A percentile compares a stretch with the other conserved stretches of the same genome.
phyloP scores from a whole-genome alignment of 2,113 vertebrate genomes.

The Tenrec ecaudatus region DNA sequence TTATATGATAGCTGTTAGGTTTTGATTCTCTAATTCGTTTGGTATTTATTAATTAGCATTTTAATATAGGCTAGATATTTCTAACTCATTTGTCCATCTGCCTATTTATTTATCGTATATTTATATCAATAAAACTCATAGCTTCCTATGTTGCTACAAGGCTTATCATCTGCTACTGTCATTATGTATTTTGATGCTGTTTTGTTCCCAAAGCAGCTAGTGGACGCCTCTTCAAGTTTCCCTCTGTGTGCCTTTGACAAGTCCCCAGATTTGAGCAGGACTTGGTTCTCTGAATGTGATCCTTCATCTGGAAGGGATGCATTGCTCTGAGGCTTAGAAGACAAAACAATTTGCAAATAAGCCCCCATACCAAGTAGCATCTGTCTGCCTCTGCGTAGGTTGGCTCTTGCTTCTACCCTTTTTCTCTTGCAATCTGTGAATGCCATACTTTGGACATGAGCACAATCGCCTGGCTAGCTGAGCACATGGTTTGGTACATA shows the following conservation, averaged over 20 bases:
- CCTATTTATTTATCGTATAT: background rate
- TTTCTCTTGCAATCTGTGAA: background rate
- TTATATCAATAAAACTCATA: background rate
- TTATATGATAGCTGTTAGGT: background rate
- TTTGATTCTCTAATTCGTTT: background rate
- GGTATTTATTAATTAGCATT: background rate
- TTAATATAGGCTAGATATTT: no score
- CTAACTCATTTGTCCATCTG: background rate
- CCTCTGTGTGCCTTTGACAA: background rate
- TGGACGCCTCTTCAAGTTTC: background rate
- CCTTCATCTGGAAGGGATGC: background rate
- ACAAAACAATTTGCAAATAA: constrained; percentile 12
- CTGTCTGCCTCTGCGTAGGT: background rate
- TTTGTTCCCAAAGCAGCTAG: background rate
- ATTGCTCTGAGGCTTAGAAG: background rate
- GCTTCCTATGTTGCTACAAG: background rate
- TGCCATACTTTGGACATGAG: background rate
- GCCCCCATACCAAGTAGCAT: background rate
- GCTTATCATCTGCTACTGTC: background rate
- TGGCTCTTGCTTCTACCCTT: background rate
- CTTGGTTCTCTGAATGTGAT: background rate
- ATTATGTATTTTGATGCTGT: background rate
- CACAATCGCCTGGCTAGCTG: background rate
- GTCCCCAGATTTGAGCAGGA: background rate
- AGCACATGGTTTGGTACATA: background rate